Evolutionary conservation across 2,113 vertebrate genomes (phyloP).

Genomic region (Cephalopholis sonnerati): DNA sequence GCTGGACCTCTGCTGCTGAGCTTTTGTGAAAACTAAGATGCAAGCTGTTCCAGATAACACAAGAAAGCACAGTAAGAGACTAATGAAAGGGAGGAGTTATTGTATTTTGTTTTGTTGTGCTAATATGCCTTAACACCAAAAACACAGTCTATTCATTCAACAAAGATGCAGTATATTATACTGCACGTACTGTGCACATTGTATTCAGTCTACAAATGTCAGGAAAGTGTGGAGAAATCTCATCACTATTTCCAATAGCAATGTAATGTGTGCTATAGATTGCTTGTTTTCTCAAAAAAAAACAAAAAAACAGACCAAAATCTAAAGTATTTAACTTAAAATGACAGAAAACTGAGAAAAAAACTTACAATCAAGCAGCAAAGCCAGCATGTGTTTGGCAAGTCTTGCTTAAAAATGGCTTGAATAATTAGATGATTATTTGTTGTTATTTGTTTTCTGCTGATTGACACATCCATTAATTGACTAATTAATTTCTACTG

Average conservation of each 20-base stretch:
- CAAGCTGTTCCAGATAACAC: slow-evolving; percentile 13
- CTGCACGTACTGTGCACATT: neutral
- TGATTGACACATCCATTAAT: neutral
- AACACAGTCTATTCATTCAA: neutral
- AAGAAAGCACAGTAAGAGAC: neutral
- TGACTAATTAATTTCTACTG: neutral
- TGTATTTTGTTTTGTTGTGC: neutral
- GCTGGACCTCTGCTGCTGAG: slow-evolving; percentile 22
- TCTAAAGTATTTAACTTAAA: neutral
- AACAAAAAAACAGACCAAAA: neutral
- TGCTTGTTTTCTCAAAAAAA: neutral
- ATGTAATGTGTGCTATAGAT: neutral
- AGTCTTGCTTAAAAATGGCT: neutral
- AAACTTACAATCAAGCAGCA: no score
- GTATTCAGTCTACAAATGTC: neutral
- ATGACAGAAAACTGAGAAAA: neutral
- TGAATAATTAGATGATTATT: neutral
- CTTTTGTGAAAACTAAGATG: slow-evolving; percentile 35
- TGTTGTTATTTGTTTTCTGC: neutral
- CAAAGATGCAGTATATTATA: neutral
- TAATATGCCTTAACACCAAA: neutral
- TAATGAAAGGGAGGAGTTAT: neutral
- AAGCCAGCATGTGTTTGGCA: neutral
- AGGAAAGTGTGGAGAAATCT: neutral
- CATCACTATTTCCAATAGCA: neutral